Base-by-base conservation (phyloP, 2,888 invertebrate genomes). In the Lagria hirta region DNA sequence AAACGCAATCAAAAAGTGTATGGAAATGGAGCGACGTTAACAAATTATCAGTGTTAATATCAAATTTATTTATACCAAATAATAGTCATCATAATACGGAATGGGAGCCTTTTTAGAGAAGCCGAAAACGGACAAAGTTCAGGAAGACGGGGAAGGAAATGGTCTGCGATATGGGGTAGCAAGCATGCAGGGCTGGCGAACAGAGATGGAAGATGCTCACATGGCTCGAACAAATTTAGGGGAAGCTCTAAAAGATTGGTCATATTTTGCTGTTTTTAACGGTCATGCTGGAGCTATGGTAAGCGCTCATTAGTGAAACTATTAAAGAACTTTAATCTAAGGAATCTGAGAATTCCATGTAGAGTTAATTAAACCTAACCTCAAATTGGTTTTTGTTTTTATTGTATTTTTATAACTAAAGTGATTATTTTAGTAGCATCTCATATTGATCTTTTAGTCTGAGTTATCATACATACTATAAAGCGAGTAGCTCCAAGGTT, bases 101-200 rank as follows among this genome's bases (percentile, higher is more conserved):
- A 98, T 98, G 98, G 98, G 98, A 77, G 92, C 94, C 74, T 95
- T 98, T 83, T 83, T 98, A 75, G 97, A 97, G 75, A 97, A 97
- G 80, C 98, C 99, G 68, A 94, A 94, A 76, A 97, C 95, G 65
- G 94, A 92, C 66, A 99, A 98, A 78, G 88, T 89, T 75, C 94
- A 94, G 77, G 94, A 95, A 74, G 82, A 81, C 68, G 98, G 98
- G 40, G 84, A 85, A 71, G 97, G 97, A 58, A 95, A 95, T 74
- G 92, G 92, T 61, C 79, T 97, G 55, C 81, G 82, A 30, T 97
- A 83, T 78, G 93, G 88, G 63, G 88, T 90, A 71, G 86, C 88
- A 68, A 89, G 90, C 68, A 97, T 97, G 97, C 97, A 97, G 74
- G 97, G 97, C 60, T 97, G 96, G 97, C 82, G 97, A 58, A 86